A percentile compares a stretch with the other conserved stretches of the same genome.
Evolutionary conservation across 2,113 vertebrate species (phyloP).

Genomic region (Oceanites oceanicus): DNA sequence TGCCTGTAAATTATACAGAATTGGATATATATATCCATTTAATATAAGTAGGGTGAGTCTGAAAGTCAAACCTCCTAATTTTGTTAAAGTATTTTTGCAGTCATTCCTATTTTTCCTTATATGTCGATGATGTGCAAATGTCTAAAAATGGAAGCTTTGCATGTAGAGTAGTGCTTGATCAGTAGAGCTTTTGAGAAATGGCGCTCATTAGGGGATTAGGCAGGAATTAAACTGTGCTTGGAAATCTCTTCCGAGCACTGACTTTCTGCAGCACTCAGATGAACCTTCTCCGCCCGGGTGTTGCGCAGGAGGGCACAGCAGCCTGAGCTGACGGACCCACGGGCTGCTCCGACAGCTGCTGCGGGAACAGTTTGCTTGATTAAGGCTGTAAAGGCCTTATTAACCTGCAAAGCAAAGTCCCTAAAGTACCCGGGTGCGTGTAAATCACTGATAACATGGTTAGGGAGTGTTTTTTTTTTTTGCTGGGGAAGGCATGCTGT

Average conservation of each 20-base stretch:
- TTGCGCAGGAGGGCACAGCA: background rate
- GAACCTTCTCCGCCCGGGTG: background rate
- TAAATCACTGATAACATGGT: constrained; percentile 15
- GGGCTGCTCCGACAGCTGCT: background rate
- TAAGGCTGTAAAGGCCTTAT: background rate
- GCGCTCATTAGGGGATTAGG: background rate
- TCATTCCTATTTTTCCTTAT: background rate
- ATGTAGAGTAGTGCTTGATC: background rate
- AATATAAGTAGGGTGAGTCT: background rate
- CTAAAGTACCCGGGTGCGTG: background rate
- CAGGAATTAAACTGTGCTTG: constrained; percentile 33
- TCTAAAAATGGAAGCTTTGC: constrained; percentile 15
- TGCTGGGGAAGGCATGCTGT: background rate
- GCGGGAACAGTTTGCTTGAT: background rate
- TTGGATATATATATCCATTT: background rate
- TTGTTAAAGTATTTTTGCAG: constrained; percentile 15
- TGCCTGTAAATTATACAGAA: background rate
- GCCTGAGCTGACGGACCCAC: background rate
- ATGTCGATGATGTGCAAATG: background rate
- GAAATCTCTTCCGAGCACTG: background rate
- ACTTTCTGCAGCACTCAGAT: background rate
- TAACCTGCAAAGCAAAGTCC: constrained; percentile 8
- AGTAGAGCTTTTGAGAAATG: constrained; percentile 19
- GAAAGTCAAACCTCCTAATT: constrained; percentile 4
- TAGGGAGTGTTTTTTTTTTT: background rate